Conservation (phyloP, 2,113 vertebrate species). For the Myrmophylax atrothorax region DNA sequence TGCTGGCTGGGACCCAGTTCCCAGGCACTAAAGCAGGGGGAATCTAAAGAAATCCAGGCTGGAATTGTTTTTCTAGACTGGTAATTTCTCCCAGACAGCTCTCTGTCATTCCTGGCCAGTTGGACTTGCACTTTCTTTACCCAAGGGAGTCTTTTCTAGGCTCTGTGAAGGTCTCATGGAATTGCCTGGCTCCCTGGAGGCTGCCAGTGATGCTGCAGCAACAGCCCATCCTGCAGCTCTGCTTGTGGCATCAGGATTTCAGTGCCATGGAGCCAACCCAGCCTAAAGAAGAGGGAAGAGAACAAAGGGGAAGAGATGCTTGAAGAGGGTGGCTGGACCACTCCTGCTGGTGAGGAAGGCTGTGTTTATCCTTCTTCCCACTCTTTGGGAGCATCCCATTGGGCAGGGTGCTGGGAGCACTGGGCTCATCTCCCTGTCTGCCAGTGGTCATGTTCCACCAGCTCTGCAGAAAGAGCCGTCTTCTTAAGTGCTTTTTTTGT, state of each 20-base stretch:
- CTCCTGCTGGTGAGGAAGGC: not conserved
- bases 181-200: not conserved
- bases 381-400: not conserved
- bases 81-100: not conserved
- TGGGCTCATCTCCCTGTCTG: not conserved
- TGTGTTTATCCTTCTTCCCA: not conserved
- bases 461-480: accelerated
- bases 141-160: not conserved
- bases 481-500: accelerated
- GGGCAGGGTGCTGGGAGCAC: not conserved
- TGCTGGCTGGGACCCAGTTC: constrained; percentile 16
- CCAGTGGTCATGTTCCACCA: accelerated
- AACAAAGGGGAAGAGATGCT: not conserved
- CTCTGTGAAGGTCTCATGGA: not conserved
- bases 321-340: not conserved
- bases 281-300: not conserved
- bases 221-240: not conserved
- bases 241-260: not conserved
- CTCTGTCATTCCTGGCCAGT: not conserved
- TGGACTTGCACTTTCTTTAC: constrained; percentile 8
- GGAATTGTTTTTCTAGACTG: constrained; percentile 7
- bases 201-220: not conserved
- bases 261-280: not conserved
- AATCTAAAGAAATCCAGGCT: not conserved
- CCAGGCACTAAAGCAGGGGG: not conserved